Base-by-base conservation (phyloP, 2,113 vertebrate genomes). In the Pollachius pollachius region DNA sequence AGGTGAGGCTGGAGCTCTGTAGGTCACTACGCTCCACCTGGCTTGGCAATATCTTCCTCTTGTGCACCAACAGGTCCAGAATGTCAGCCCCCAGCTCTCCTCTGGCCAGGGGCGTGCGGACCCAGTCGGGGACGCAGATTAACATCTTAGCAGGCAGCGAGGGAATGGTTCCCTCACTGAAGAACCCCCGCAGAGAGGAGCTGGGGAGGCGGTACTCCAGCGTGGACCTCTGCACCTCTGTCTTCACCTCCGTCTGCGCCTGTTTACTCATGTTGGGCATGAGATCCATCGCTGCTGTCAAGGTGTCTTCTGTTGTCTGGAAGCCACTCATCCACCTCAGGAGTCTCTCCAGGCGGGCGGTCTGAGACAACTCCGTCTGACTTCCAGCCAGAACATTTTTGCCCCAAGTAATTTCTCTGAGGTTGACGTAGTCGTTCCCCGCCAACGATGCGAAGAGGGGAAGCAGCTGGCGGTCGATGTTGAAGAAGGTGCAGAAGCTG, bases 401-500 rank as follows among this genome's bases (percentile, higher is more conserved):
- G n/a, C n/a, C n/a, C n/a, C n/a, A n/a, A 41, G n/a, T n/a, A 5
- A 93, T 37, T 0, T 84, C 72, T 0, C 76, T 72, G 61, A 88
- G 69, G 0, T 83, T 90, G 1, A 87, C 0, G 2, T 93, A 89
- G 81, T 96, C 94, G 12, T 96, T 96, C 0, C 95, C 94, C 17
- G 67, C 83, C 2, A 98, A 63, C 68, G 85, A 90, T 1, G 95
- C 95, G 0, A 96, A 94, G 17, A 95, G 74, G n/a, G 95, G 94
- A 0, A 98, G 85, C 3, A 96, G 82, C 0, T 74, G 68, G 3
- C 1, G 81, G 30, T 86, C 68, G 60, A 93, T 80, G 0, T 75
- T 15, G 72, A 94, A 94, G 65, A 85, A 65, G 15, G 0, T 0
- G 79, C 95, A 95, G 80, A 97, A 90, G 0, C 65, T 72, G 1